Percentiles rank a stretch among this genome's conserved stretches.
Evolutionary conservation across 2,113 vertebrate species (phyloP).

Genomic region (Sturnus vulgaris): DNA sequence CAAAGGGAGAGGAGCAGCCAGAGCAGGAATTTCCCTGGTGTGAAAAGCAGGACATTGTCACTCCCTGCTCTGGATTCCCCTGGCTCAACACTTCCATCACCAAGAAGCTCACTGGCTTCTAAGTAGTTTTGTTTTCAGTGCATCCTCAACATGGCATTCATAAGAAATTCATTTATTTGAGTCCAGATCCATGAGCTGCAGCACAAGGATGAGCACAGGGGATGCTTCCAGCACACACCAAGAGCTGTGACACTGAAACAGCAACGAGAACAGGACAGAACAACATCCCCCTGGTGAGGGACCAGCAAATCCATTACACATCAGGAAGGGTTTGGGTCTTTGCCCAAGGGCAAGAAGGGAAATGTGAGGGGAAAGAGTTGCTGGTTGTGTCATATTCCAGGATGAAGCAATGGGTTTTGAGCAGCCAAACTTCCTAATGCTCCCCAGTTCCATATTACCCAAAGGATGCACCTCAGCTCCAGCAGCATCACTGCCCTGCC

Average conservation of each 20-base stretch:
- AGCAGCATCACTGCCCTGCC: background rate
- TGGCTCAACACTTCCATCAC: background rate
- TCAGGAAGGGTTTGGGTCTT: background rate
- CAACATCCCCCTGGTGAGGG: background rate
- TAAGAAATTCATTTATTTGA: background rate
- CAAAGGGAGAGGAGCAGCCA: background rate
- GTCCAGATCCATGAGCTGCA: fast-evolving
- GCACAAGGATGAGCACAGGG: background rate
- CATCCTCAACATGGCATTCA: fast-evolving
- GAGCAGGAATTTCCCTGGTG: background rate
- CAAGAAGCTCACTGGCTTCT: background rate
- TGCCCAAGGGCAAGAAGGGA: background rate
- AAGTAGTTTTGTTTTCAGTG: background rate
- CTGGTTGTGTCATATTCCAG: background rate
- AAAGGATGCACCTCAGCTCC: background rate
- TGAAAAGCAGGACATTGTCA: background rate
- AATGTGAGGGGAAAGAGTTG: background rate
- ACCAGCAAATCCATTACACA: background rate
- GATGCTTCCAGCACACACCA: background rate
- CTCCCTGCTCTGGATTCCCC: background rate
- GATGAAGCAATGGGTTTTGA: background rate
- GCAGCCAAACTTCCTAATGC: background rate
- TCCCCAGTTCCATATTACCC: background rate
- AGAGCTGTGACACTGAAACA: background rate
- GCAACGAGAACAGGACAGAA: background rate